Conservation (phyloP, 2,888 invertebrate species). For the Erebia epiphron region DNA sequence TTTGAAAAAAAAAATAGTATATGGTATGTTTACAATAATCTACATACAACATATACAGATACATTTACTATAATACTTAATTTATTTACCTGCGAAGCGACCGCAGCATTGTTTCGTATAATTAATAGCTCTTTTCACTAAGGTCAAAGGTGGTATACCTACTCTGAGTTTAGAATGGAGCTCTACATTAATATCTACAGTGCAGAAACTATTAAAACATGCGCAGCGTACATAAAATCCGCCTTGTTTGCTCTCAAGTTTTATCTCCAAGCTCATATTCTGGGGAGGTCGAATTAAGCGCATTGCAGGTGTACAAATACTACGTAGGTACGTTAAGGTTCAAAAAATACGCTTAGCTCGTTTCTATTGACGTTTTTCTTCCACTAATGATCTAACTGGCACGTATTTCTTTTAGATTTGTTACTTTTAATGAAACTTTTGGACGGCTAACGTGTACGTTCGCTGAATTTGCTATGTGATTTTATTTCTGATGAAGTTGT, state of each 20-base stretch:
- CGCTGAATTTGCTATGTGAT: constrained; percentile 6
- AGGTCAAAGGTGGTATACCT: not conserved
- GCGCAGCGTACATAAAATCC: constrained; percentile 8
- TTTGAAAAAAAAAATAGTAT: too few species aligned
- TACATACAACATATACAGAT: too few species aligned
- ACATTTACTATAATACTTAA: too few species aligned
- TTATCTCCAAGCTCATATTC: constrained; percentile 37
- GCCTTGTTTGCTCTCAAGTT: constrained; percentile 31
- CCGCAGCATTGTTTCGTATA: too few species aligned
- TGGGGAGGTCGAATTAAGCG: constrained; percentile 41
- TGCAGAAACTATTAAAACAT: constrained; percentile 18
- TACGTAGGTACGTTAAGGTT: constrained; percentile 18
- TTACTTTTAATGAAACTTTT: constrained; percentile 14
- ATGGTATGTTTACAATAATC: too few species aligned
- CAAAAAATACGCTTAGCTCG: constrained; percentile 3
- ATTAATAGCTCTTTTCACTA: too few species aligned
- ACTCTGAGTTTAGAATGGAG: not conserved
- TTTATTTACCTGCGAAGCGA: too few species aligned
- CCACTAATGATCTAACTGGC: constrained; percentile 14
- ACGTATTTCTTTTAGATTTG: constrained; percentile 17
- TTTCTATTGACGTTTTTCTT: constrained; percentile 22
- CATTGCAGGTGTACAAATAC: constrained; percentile 41
- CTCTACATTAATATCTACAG: not conserved
- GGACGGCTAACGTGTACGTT: constrained; percentile 3
- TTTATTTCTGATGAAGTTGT: not conserved